These are phyloP conservation scores for Acipenser transmontanus DNA, from an alignment of 2,797 vertebrate species.

Conservation along the genomic window DNA sequence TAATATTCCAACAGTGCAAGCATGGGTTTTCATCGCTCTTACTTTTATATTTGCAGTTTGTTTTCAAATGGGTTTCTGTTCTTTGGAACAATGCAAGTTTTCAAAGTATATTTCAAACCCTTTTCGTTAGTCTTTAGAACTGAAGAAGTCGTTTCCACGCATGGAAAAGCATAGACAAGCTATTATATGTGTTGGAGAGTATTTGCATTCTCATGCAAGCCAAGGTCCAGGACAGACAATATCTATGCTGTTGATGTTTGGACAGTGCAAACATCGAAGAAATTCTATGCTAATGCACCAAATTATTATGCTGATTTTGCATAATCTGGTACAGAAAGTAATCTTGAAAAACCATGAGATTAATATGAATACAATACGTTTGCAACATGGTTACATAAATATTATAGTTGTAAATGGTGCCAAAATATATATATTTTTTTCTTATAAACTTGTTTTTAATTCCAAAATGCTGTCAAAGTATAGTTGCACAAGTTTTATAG, in stretches of 20 bases:
- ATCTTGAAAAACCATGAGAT: no score
- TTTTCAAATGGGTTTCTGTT: not conserved
- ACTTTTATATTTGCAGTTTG: no score
- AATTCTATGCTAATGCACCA: conserved; percentile 7
- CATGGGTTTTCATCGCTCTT: no score
- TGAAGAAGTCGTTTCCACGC: conserved; percentile 12
- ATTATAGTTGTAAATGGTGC: no score
- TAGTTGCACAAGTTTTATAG: no score
- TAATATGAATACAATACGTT: no score
- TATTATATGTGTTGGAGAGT: not conserved
- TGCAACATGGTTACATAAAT: no score
- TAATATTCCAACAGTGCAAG: no score
- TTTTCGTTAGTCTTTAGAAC: conserved; percentile 1
- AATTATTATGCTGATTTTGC: conserved; percentile 2
- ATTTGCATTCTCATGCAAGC: conserved; percentile 12
- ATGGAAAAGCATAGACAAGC: conserved; percentile 1
- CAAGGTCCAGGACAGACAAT: conserved; percentile 12
- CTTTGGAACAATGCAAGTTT: not conserved
- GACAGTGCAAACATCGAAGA: conserved; percentile 6
- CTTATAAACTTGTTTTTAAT: no score
- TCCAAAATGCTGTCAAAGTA: no score
- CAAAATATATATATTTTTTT: no score
- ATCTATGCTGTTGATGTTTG: conserved; percentile 18
- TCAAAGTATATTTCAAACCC: not conserved
- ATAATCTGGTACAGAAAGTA: no score